Base-by-base conservation (phyloP, 2,797 vertebrate genomes). In the Neostethus bicornis region DNA sequence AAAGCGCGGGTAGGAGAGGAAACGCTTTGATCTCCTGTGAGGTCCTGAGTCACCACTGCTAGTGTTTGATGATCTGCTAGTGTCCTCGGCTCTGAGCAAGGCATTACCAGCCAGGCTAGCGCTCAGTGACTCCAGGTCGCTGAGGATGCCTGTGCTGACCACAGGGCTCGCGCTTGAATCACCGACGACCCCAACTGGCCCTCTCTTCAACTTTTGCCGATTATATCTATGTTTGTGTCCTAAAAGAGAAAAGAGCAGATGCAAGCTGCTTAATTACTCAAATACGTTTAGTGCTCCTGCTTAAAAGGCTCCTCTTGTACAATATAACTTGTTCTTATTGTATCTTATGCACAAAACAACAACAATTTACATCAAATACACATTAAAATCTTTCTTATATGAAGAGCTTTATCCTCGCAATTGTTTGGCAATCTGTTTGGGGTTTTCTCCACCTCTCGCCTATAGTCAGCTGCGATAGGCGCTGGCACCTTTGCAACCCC, bases 1-100 rank as follows among this genome's bases (percentile, higher is more conserved):
- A 74, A 96, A 98, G 76, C 97, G 96, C 66, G 96, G 97, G 80
- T 98, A 99, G 77, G 97, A 99, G 63, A 99, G 89, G 84, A 98
- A 99, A 47, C 97, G 93, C 82, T 98, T 99, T 52, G 92, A 92
- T 91, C 97, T 93, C 83, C 86, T 93, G 85, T 92, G 95, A 80
- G 87, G 90, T 87, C 85, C 92, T 70, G 90, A 92, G 83, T 93
- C 92, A 64, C 87, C 69, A 25, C 84, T 73, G 84, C 86, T 87
- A 58, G 79, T 84, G 69, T 92, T 92, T 4, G 90, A 91, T 61
- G 77, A 70, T 78, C 76, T 67, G 32, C 58, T 51, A 68, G 65
- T 73, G 43, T 78, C 84, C 76, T 87, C 76, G 41, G 77, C 76
- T 20, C 59, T 80, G 70, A 92, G 83, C 57, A 91, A 75, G 1